phyloP scores from a whole-genome alignment of 2,797 vertebrate species.

The Semotilus atromaculatus region DNA sequence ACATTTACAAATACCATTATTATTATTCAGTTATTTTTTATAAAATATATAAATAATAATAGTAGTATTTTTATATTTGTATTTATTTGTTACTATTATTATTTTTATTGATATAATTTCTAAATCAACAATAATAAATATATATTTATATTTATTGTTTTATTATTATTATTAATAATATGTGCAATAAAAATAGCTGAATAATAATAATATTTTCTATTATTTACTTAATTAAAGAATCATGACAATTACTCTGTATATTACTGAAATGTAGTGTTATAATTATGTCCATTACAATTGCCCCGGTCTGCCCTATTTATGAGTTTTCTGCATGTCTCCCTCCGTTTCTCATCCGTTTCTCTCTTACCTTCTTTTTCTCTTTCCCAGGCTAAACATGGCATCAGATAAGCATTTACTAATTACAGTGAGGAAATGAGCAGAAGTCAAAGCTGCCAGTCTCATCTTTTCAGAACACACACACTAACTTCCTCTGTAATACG shows the following conservation, averaged over 20 bases:
- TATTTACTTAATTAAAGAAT: neutral
- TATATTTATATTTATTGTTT: no score
- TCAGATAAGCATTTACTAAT: slow-evolving; percentile 52
- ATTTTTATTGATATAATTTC: no score
- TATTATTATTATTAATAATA: no score
- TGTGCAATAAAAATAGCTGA: no score
- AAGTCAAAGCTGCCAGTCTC: slow-evolving; percentile 40
- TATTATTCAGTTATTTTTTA: no score
- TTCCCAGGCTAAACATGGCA: slow-evolving; percentile 13
- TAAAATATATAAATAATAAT: no score
- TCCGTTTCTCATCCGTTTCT: neutral
- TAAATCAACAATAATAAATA: no score
- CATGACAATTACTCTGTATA: neutral
- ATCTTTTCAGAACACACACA: slow-evolving; percentile 33
- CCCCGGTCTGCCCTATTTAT: neutral
- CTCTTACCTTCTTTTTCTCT: neutral
- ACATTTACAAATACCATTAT: no score
- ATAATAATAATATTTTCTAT: no score
- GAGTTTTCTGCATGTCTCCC: neutral
- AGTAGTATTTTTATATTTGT: no score
- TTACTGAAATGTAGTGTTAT: neutral
- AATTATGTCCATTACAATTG: neutral
- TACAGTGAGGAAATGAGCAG: slow-evolving; percentile 41
- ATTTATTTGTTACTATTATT: neutral
- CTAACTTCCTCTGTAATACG: slow-evolving; percentile 16